Base-by-base conservation (phyloP, 2,888 invertebrate species). In the Tuberolachnus salignus region DNA sequence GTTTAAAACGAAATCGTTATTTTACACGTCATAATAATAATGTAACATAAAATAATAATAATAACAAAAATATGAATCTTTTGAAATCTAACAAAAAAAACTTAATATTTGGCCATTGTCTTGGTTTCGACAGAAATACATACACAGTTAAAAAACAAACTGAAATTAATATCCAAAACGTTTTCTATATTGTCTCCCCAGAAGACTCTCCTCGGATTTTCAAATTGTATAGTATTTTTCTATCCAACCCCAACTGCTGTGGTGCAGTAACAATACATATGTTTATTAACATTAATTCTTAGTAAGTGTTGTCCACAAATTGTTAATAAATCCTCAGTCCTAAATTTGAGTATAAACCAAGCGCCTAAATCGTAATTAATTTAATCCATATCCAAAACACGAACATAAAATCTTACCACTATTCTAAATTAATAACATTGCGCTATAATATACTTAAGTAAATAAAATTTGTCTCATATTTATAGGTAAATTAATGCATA, bases 91-190 rank as follows among this genome's bases (percentile, higher is more conserved):
- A 4, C 8, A 51, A 51, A 51, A 55, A 55, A 21, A 53, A 55
- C 10, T n/a, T n/a, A 23, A 9, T 23, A 49, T 66, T 66, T 49
- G 49, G 23, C 6, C 23, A 46, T 66, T 66, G 10, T 26, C 49
- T 66, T 9, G n/a, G 14, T 66, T 23, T 46, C 23, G 44, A 21
- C 11, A 3, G 46, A 1, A 14, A 46, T 16, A 10, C 8, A 19
- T 23, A 23, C 66, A 66, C 46, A 46, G 10, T 44, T 66, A 23
- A 3, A 46, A 23, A 16, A 16, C 21, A 21, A 44, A 44, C 21
- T 64, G 46, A 64, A 64, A 64, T 63, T 23, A 64, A 64, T 21
- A 46, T 64, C 14, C 1, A 64, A 64, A 64, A 64, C 14, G 10
- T 19, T 6, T 1, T 46, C 6, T 19, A 14, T 21, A 55, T 6